Conservation (phyloP, 2,888 invertebrate species). For the Ischnura elegans region DNA sequence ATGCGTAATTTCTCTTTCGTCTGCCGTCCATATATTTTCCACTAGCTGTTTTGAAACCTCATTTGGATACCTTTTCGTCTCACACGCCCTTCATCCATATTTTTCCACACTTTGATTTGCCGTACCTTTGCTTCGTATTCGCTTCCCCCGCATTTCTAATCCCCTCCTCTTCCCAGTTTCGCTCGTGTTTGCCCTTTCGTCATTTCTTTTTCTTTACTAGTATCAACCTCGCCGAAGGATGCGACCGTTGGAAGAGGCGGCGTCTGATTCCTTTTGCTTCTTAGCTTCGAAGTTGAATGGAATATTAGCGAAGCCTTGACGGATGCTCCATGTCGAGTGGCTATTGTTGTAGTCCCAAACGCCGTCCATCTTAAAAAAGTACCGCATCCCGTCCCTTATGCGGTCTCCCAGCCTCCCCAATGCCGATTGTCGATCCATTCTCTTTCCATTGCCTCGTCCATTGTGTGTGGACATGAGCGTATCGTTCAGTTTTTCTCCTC, state of each 20-base stretch:
- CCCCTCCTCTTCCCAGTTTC: background rate
- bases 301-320: conserved; percentile 26
- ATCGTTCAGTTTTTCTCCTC: background rate
- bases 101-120: no score
- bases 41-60: background rate
- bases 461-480: background rate
- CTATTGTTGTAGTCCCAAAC: conserved; percentile 2
- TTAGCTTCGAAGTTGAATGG: background rate
- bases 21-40: background rate
- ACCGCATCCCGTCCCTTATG: background rate
- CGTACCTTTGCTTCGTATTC: background rate
- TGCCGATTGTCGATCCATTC: background rate
- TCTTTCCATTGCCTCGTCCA: background rate
- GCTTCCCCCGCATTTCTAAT: no score
- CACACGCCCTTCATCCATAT: background rate
- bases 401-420: background rate
- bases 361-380: background rate
- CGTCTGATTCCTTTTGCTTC: conserved; percentile 50
- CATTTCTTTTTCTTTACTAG: conserved; percentile 16
- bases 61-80: background rate
- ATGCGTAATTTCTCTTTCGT: background rate
- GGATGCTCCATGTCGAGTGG: conserved; percentile 13
- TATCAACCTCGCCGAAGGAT: conserved; percentile 58
- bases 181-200: background rate
- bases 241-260: background rate